Evolutionary conservation across 2,797 vertebrate genomes (phyloP), one percentile per base, ranked within the genome.

Genomic region (Oreortyx pictus): DNA sequence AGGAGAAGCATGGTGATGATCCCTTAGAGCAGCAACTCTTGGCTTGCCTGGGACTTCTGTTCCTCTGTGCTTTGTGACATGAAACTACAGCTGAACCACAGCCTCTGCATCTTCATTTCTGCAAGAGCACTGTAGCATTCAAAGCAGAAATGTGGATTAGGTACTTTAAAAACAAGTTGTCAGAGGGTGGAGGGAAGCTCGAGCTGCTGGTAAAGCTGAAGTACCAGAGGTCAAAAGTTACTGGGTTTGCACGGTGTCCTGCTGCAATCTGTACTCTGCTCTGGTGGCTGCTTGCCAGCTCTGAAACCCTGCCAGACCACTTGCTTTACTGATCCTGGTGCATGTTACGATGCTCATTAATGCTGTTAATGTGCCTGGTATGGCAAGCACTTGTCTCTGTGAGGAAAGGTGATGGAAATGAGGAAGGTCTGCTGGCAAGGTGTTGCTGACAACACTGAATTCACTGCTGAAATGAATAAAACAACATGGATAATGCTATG

Each of bases 41-140:
- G 54, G 29, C 3, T 12, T 60, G 7, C 65, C 66, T 8, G 4
- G 1, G 12, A 27, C 52, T 65, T 3, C 2, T 31, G 15, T 37
- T 67, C 47, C 14, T 5, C 3, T 3, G 8, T 19, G 13, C 9
- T 57, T 59, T 35, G 8, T 14, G n/a, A 52, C 5, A 1, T 1
- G 12, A 14, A 57, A 7, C 17, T 6, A 5, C 20, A 41, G 50
- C 41, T 65, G 43, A 17, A 5, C 20, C 14, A 19, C 7, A 3
- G 8, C 9, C 11, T 64, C 9, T 15, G 50, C 7, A 6, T 41
- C 5, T 25, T 37, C 3, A 1, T 25, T 2, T 19, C 5, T 46
- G 1, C 0, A 2, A 27, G 24, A 81, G 10, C 16, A 14, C 20
- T 8, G 14, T 33, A 18, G 27, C 33, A 6, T 13, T 64, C 14